Percentiles rank a stretch among this genome's conserved stretches.
These are phyloP conservation scores for Leptonema lineaticorne DNA, from an alignment of 1,140 invertebrate genomes.

Conservation along the genomic window DNA sequence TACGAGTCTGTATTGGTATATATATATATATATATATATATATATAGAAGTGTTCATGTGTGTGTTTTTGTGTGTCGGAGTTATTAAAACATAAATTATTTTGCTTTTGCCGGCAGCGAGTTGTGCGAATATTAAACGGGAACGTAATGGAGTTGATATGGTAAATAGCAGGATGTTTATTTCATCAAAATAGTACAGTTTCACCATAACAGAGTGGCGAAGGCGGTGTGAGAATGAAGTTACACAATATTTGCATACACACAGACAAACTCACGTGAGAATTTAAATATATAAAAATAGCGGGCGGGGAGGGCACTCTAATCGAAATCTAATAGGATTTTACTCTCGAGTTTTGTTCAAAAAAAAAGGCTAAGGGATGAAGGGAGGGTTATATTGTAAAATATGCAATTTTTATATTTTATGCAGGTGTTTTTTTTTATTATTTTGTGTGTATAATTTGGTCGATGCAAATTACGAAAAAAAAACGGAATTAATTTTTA, in stretches of 20 bases:
- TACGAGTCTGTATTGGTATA: too few relatives aligned
- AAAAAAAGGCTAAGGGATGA: too few relatives aligned
- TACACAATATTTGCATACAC: background rate
- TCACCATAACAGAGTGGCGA: background rate
- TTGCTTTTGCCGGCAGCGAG: slow-evolving; percentile 23
- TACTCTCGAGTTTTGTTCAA: too few relatives aligned
- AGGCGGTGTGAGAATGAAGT: background rate
- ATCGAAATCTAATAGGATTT: too few relatives aligned
- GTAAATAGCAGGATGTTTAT: slow-evolving; percentile 32
- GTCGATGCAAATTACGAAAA: too few relatives aligned
- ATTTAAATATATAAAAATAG: background rate
- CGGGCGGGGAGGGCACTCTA: too few relatives aligned
- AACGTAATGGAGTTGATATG: slow-evolving; percentile 32
- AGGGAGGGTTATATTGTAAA: too few relatives aligned
- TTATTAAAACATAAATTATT: slow-evolving; percentile 38
- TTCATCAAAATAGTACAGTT: slow-evolving; percentile 29
- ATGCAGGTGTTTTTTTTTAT: too few relatives aligned
- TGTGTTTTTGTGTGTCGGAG: slow-evolving; percentile 17
- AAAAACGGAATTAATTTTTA: too few relatives aligned
- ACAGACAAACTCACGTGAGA: background rate
- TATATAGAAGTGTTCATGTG: background rate
- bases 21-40: background rate
- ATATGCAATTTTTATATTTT: too few relatives aligned
- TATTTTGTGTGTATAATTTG: too few relatives aligned
- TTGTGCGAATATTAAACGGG: slow-evolving; percentile 31